Conservation (phyloP, 2,113 vertebrate genomes). For the Chaenocephalus aceratus region DNA sequence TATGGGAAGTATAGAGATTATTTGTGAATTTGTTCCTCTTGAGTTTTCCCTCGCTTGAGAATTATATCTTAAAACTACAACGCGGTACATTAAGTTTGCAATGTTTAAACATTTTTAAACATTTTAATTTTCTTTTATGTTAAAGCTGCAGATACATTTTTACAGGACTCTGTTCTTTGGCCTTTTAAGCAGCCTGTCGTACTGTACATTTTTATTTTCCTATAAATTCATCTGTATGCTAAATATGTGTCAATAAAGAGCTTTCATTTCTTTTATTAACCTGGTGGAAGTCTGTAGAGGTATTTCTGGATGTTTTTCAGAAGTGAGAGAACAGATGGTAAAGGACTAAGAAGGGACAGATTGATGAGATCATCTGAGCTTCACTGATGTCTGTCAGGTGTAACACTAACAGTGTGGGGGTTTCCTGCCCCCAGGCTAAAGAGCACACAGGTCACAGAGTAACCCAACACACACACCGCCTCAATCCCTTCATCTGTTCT, state of each 20-base stretch:
- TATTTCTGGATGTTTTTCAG: slow-evolving; percentile 19
- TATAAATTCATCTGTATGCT: slow-evolving; percentile 6
- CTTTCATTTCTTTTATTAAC: slow-evolving; percentile 14
- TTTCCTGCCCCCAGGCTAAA: slow-evolving; percentile 43
- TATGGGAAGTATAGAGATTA: background rate
- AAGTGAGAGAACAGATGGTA: slow-evolving; percentile 26
- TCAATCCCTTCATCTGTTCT: slow-evolving; percentile 46
- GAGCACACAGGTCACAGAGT: slow-evolving; percentile 37
- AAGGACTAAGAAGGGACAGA: slow-evolving; percentile 27
- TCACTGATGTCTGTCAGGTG: slow-evolving; percentile 61
- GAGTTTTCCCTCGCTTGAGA: background rate
- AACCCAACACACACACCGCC: slow-evolving; percentile 47
- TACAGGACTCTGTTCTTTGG: background rate
- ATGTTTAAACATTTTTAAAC: slow-evolving; percentile 6
- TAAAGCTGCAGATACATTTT: background rate
- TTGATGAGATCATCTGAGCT: slow-evolving; percentile 55
- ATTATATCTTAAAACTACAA: background rate
- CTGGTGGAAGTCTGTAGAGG: background rate
- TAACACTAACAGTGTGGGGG: slow-evolving; percentile 47
- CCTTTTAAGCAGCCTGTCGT: slow-evolving; percentile 1
- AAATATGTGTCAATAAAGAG: slow-evolving; percentile 43
- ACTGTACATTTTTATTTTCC: slow-evolving; percentile 4
- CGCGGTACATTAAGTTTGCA: background rate
- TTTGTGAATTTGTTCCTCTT: background rate
- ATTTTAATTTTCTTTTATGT: background rate